Conservation (phyloP, 1,140 invertebrate genomes). For the Theocolax elegans region DNA sequence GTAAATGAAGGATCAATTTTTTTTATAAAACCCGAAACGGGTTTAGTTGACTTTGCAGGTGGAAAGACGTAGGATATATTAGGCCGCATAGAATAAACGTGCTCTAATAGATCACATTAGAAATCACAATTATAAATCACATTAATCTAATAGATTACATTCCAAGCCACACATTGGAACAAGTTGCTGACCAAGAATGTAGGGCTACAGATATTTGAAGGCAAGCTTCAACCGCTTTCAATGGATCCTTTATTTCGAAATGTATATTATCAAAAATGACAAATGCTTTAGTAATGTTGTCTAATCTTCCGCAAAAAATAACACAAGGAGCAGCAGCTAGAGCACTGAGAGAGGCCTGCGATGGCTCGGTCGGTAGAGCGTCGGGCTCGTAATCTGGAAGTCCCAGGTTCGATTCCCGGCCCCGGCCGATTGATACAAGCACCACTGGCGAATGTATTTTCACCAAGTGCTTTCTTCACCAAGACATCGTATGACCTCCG, state of each 20-base stretch:
- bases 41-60: not conserved
- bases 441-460: no score
- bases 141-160: no score
- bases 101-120: slow-evolving; percentile 5
- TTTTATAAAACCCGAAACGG: not conserved
- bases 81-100: not conserved
- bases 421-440: no score
- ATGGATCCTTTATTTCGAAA: not conserved
- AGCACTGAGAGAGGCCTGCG: no score
- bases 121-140: no score
- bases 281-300: not conserved
- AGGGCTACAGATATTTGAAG: not conserved
- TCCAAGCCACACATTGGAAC: not conserved
- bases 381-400: no score
- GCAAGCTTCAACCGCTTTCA: slow-evolving; percentile 12
- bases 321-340: not conserved
- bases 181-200: not conserved
- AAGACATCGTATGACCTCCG: no score
- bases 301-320: slow-evolving; percentile 18
- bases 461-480: no score
- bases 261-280: not conserved
- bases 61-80: slow-evolving; percentile 6
- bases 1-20: slow-evolving; percentile 6
- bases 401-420: no score
- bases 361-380: no score